Conservation (phyloP, 2,797 vertebrate genomes). For the Takifugu ocellatus region DNA sequence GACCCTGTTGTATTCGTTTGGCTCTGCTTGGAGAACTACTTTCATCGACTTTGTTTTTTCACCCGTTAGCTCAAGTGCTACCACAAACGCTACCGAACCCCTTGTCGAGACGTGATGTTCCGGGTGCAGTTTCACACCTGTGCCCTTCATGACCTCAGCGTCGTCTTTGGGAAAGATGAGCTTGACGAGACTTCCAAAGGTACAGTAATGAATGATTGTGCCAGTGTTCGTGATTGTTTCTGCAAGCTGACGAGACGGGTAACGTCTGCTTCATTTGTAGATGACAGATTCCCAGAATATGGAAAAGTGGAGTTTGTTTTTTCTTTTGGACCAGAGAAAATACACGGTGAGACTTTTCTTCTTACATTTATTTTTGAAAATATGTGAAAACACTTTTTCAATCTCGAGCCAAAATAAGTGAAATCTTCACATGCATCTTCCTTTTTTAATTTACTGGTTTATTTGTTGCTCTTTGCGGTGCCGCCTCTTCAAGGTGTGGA, state of each 20-base stretch:
- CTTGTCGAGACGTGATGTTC: constrained; percentile 91
- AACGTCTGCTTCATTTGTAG: constrained; percentile 58
- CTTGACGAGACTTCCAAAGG: constrained; percentile 96
- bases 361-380: too few relatives aligned
- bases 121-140: constrained; percentile 97
- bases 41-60: neutral
- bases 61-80: constrained; percentile 90
- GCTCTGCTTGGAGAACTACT: neutral
- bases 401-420: too few relatives aligned
- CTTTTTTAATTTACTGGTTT: too few relatives aligned
- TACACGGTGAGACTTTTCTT: constrained; percentile 82
- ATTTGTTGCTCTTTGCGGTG: constrained; percentile 30
- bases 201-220: constrained; percentile 29
- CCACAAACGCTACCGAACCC: constrained; percentile 91
- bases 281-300: constrained; percentile 95
- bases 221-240: too few relatives aligned
- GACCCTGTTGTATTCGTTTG: neutral
- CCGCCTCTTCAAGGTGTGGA: constrained; percentile 83
- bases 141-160: constrained; percentile 89
- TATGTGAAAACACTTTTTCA: too few relatives aligned
- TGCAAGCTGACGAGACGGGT: neutral
- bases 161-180: constrained; percentile 93
- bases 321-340: constrained; percentile 96
- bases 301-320: constrained; percentile 98
- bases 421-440: too few relatives aligned